Conservation (phyloP, 2,797 vertebrate species). For the Mus spretus region DNA sequence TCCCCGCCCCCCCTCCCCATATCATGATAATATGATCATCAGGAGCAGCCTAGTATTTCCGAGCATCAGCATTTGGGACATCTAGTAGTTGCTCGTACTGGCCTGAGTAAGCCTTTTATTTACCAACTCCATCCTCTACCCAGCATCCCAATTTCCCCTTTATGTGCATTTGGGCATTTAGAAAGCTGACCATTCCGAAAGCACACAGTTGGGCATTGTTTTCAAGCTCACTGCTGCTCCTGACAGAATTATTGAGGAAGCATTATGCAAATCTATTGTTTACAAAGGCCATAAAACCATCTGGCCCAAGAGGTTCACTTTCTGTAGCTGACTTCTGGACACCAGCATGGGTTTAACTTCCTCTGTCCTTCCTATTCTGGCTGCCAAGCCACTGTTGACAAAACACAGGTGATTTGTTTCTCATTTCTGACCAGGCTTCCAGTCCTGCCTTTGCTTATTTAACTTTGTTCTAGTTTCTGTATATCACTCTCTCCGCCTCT, state of each 20-base stretch:
- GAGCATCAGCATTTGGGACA: neutral
- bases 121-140: neutral
- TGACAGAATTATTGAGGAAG: conserved; percentile 74
- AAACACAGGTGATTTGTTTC: conserved; percentile 85
- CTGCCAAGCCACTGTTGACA: conserved; percentile 85
- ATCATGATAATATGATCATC: neutral
- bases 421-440: conserved; percentile 83
- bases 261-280: conserved; percentile 79
- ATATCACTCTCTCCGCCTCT: conserved; percentile 84
- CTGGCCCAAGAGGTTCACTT: conserved; percentile 84
- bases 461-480: conserved; percentile 86
- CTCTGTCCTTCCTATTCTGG: conserved; percentile 76
- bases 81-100: neutral
- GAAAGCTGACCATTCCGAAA: conserved; percentile 2
- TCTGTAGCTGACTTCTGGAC: conserved; percentile 78
- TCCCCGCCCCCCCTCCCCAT: neutral
- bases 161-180: conserved; percentile 31
- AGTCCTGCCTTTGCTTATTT: conserved; percentile 82
- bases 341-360: conserved; percentile 74
- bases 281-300: conserved; percentile 83
- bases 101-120: neutral
- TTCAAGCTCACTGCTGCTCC: conserved; percentile 63
- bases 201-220: conserved; percentile 68
- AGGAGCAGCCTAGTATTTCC: neutral
- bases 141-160: conserved; percentile 51